phyloP scores from a whole-genome alignment of 2,113 vertebrate species.

The Phalacrocorax brasilianus region DNA sequence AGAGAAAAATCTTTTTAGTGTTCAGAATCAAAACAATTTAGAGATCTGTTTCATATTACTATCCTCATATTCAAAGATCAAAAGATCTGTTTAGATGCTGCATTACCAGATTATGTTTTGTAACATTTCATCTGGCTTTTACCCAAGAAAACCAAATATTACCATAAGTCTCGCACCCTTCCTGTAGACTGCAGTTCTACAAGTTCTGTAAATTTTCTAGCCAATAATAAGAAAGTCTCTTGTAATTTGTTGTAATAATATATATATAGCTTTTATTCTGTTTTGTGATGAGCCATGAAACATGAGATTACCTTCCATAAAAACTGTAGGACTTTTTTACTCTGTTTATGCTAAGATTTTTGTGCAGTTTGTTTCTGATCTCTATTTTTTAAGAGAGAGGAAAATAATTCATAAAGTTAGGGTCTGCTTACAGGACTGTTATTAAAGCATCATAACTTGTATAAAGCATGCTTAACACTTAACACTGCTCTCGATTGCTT shows the following conservation, averaged over 20 bases:
- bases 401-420: neutral
- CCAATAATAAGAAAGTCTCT: neutral
- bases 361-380: neutral
- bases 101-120: neutral
- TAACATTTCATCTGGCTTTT: neutral
- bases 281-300: neutral
- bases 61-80: neutral
- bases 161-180: neutral
- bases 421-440: neutral
- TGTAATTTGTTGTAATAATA: neutral
- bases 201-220: neutral
- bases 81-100: neutral
- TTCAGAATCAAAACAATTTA: neutral
- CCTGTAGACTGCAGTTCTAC: neutral
- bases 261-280: neutral
- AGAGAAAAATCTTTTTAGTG: neutral
- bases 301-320: neutral
- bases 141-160: neutral
- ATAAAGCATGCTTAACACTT: neutral
- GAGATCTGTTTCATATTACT: neutral
- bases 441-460: neutral
- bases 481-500: neutral
- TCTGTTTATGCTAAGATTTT: neutral
- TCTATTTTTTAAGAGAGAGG: neutral
- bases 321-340: neutral